Base-by-base conservation (phyloP, 1,140 invertebrate species). In the Berghia stephanieae region DNA sequence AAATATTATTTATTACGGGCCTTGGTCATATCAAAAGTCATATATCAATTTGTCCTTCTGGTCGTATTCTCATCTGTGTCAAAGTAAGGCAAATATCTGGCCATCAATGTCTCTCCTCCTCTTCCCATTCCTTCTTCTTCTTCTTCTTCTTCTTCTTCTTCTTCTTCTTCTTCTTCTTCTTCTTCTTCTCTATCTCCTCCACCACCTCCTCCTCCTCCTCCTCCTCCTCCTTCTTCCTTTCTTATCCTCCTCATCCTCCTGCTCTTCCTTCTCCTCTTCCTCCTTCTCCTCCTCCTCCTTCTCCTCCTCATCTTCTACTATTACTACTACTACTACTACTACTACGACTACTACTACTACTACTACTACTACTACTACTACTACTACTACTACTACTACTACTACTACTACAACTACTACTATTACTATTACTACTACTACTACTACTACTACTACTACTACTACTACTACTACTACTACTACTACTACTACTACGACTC, bases 231-330 rank as follows among this genome's bases (percentile, higher is more conserved):
- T 60, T n/a, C 55, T 60, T n/a, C 55, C 55, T 24, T 60, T 24
- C 55, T 60, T 24, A 21, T 60, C 55, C 55, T 60, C 55, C 55
- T 60, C 55, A 21, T 60, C 55, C 55, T 60, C 21, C 55, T 60
- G 6, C 55, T 60, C 21, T 31, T 60, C n/a, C 31, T 60, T 6
- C n/a, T 60, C 55, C 31, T 8, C 5, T 60, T 5, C 31, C 55
- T 60, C 21, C n/a, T 5, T 8, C 55, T 60, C 55, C n/a, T 31
- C 31, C 55, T n/a, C 55, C 31, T 31, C 55, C 31, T 24, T 60
- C 55, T 60, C 55, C 31, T 31, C 31, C 55, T 60, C 55, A 24
- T 31, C 31, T 31, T 60, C 55, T 60, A 60, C 55, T 8, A 60
- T 31, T 60, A 60, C n/a, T 60, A 24, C 55, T 60, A 24, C n/a